phyloP scores from a whole-genome alignment of 53 echinoderm and acorn worm species.

The Astropecten irregularis region DNA sequence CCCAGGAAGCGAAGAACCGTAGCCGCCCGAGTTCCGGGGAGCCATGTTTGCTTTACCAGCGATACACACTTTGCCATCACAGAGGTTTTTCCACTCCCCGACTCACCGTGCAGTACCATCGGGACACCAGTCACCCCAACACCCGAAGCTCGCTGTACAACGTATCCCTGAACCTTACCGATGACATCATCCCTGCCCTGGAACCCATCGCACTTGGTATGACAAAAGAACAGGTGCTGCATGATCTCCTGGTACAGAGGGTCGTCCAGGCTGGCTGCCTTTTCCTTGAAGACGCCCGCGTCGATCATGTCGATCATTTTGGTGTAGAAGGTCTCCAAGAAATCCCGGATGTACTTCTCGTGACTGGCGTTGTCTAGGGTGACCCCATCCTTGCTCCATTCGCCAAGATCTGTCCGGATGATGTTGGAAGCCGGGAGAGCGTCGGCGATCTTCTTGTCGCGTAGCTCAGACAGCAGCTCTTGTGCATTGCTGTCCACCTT shows the following conservation, averaged over 20 bases:
- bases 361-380: slow-evolving; percentile 13
- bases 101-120: slow-evolving; percentile 45
- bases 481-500: slow-evolving; percentile 41
- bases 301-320: slow-evolving; percentile 53
- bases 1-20: slow-evolving; percentile 56
- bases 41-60: slow-evolving; percentile 5
- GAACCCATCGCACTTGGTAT: slow-evolving; percentile 52
- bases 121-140: background rate
- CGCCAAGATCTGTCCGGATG: slow-evolving; percentile 10
- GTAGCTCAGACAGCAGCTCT: slow-evolving; percentile 28
- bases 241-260: slow-evolving; percentile 54
- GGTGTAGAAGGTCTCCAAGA: slow-evolving; percentile 43
- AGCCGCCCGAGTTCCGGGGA: background rate
- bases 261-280: slow-evolving; percentile 16
- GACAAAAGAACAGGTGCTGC: slow-evolving; percentile 58
- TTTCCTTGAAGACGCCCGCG: slow-evolving; percentile 34
- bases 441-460: slow-evolving; percentile 24
- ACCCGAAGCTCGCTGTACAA: background rate
- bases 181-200: slow-evolving; percentile 57
- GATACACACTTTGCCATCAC: slow-evolving; percentile 47
- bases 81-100: slow-evolving; percentile 62
- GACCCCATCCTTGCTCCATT: slow-evolving; percentile 53
- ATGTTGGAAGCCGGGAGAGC: slow-evolving; percentile 25
- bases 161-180: slow-evolving; percentile 18
- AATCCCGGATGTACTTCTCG: slow-evolving; percentile 25